Evolutionary conservation across 2,113 vertebrate species (phyloP).

Genomic region (Chiloscyllium plagiosum): DNA sequence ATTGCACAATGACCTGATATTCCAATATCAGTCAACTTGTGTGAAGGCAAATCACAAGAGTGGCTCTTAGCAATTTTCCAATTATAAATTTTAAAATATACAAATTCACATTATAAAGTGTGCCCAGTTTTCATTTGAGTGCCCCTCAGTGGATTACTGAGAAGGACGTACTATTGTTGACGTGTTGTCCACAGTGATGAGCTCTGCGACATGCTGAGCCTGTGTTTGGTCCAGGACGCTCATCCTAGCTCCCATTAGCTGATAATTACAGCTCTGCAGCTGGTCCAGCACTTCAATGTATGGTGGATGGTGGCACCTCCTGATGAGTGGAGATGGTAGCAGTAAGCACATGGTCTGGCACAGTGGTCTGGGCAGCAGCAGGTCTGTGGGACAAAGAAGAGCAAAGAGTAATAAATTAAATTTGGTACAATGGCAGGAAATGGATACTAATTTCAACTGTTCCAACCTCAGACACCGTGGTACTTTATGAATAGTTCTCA

Average conservation of each 20-base stretch:
- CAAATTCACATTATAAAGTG: not conserved
- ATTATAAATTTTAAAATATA: not conserved
- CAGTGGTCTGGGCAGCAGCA: constrained; percentile 39
- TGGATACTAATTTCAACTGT: not conserved
- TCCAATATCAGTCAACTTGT: not conserved
- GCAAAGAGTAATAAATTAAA: not conserved
- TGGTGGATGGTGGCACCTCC: constrained; percentile 41
- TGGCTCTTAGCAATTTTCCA: not conserved
- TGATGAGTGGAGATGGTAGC: constrained; percentile 46
- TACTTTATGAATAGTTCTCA: not conserved
- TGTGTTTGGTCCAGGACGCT: constrained; percentile 46
- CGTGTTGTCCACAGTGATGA: constrained; percentile 38
- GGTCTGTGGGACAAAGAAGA: not conserved
- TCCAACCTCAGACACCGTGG: not conserved
- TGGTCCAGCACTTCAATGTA: constrained; percentile 50
- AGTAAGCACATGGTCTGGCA: constrained; percentile 62
- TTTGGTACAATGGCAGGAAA: not conserved
- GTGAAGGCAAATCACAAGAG: not conserved
- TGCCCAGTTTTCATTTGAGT: not conserved
- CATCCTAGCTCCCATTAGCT: constrained; percentile 54
- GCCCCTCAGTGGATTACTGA: not conserved
- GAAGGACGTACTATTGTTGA: constrained; percentile 43
- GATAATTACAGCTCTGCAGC: constrained; percentile 51
- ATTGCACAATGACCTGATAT: not conserved
- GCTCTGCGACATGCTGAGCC: constrained; percentile 43